phyloP scores from a whole-genome alignment of 1,140 invertebrate species.

The Aphelinus atriplicis region DNA sequence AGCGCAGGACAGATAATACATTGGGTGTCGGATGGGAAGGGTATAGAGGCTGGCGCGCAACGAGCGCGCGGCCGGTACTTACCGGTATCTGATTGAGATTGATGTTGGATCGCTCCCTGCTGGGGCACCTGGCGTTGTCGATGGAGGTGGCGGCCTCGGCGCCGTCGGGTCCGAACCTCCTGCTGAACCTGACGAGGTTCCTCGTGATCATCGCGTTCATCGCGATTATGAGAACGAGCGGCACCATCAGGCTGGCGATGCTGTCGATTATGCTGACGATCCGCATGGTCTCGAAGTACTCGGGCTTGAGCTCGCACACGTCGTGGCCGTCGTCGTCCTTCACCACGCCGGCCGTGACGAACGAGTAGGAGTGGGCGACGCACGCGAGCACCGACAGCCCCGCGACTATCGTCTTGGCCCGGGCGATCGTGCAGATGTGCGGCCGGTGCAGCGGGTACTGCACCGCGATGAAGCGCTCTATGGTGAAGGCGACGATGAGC shows the following conservation, averaged over 20 bases:
- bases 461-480: constrained; percentile 74
- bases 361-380: constrained; percentile 67
- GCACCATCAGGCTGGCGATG: constrained; percentile 68
- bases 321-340: constrained; percentile 55
- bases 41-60: too few relatives aligned
- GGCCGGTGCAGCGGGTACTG: constrained; percentile 73
- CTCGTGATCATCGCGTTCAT: constrained; percentile 71
- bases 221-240: constrained; percentile 68
- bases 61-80: constrained; percentile 32
- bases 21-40: too few relatives aligned
- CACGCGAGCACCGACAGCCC: constrained; percentile 62
- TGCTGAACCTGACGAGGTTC: constrained; percentile 64
- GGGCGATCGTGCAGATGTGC: constrained; percentile 70
- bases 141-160: constrained; percentile 33
- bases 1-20: too few relatives aligned
- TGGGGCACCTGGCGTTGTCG: constrained; percentile 49
- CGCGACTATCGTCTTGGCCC: constrained; percentile 69
- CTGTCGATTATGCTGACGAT: constrained; percentile 70
- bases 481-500: constrained; percentile 74
- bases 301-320: constrained; percentile 61
- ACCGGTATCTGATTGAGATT: constrained; percentile 63
- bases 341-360: constrained; percentile 63
- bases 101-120: constrained; percentile 56
- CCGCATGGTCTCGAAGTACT: constrained; percentile 64
- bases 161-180: constrained; percentile 55